Evolutionary conservation across 2,113 vertebrate genomes (phyloP).

Genomic region (Capreolus pygargus): DNA sequence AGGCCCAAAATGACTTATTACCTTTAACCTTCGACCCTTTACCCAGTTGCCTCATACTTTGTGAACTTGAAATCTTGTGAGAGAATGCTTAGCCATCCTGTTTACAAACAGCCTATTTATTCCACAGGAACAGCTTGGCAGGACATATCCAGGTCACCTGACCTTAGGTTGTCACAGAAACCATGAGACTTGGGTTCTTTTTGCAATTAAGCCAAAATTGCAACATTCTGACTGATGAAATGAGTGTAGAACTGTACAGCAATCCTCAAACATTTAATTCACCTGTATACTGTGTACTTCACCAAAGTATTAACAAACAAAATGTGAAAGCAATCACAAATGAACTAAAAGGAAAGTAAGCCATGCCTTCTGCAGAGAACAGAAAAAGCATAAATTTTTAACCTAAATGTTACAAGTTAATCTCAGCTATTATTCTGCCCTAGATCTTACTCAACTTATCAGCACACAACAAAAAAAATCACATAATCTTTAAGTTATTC

Average conservation of each 20-base stretch:
- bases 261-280: conserved; percentile 23
- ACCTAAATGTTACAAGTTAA: conserved; percentile 1
- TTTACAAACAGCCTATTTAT: conserved; percentile 69
- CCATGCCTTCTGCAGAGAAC: fast-evolving
- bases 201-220: neutral
- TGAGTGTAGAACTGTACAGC: neutral
- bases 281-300: neutral
- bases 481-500: conserved; percentile 45
- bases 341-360: neutral
- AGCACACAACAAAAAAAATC: neutral
- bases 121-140: conserved; percentile 62
- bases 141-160: conserved; percentile 59
- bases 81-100: neutral
- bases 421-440: neutral
- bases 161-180: conserved; percentile 61
- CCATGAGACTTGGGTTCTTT: conserved; percentile 30
- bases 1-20: conserved; percentile 58
- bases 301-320: neutral
- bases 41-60: conserved; percentile 56
- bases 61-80: conserved; percentile 54
- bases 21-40: conserved; percentile 75
- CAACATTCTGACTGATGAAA: conserved; percentile 16
- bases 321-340: neutral
- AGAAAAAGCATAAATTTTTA: neutral
- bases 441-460: conserved; percentile 47